phyloP scores from a whole-genome alignment of 2,113 vertebrate species.

The Lanius ludovicianus region DNA sequence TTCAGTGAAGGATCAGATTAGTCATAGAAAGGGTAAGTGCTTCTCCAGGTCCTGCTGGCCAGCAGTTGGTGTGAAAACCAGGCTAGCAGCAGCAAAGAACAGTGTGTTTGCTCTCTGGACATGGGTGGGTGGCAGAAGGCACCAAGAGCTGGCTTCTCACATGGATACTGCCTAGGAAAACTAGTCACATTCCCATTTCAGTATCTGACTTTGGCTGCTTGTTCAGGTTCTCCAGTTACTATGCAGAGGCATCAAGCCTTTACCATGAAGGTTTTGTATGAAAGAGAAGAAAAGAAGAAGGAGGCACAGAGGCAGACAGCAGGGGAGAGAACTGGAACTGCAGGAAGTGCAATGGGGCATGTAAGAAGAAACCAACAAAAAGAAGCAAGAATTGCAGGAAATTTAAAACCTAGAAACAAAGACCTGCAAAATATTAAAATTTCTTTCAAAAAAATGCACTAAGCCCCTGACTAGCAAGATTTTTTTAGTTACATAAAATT shows the following conservation, averaged over 20 bases:
- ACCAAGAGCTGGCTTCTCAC: background rate
- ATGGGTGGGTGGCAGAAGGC: background rate
- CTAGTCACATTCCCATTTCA: background rate
- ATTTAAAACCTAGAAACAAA: background rate
- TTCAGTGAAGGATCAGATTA: background rate
- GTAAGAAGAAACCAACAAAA: background rate
- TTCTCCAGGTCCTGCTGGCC: background rate
- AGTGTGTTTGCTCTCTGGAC: background rate
- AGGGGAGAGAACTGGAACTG: background rate
- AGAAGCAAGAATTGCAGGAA: background rate
- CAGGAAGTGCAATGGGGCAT: rapidly evolving
- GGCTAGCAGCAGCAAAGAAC: background rate
- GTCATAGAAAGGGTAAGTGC: background rate
- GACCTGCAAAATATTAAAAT: background rate
- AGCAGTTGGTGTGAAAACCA: background rate
- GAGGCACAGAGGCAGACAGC: background rate
- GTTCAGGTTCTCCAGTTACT: background rate
- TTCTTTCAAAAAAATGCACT: background rate
- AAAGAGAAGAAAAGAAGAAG: background rate
- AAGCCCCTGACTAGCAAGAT: background rate
- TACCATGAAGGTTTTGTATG: background rate
- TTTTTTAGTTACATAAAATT: background rate
- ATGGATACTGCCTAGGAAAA: background rate
- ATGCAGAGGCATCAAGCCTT: background rate
- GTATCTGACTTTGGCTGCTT: background rate